Evolutionary conservation across 2,113 vertebrate genomes (phyloP), one percentile per base, ranked within the genome.

Genomic region (Anolis sagrei): DNA sequence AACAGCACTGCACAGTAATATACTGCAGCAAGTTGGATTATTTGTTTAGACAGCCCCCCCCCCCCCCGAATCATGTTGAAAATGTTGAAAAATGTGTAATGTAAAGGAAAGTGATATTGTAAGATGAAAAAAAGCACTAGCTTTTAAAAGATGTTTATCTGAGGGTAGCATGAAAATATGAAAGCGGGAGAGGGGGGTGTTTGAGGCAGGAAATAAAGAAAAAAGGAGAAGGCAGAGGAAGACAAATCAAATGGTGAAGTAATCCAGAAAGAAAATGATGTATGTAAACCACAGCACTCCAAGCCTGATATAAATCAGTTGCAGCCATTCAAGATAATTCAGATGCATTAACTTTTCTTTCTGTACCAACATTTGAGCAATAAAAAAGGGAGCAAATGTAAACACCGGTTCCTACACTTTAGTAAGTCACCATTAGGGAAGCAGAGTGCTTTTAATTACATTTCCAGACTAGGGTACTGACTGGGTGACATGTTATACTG

Each of bases 381-480:
- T 90, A 88, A 90, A 93, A 92, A 86, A 75, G 61, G 83, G 25
- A 82, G 61, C 94, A 95, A 95, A 95, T 82, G 48, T 93, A 92
- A 87, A 94, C 89, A 79, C 76, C 76, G 32, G 87, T 91, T 87
- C 82, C 88, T 91, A 89, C 36, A 91, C 82, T 95, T 94, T 88
- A 86, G 72, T 92, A 88, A 94, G 84, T 90, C 48, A 79, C 82
- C 36, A 58, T 89, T 90, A 93, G 91, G 85, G 91, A 94, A 95
- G 92, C 70, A 90, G 87, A 93, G 94, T 86, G 79, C 82, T 95
- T 86, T 95, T 92, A 94, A 96, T 95, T 95, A 90, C 92, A 92
- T 93, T 95, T 95, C 1, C 0, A 94, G 90, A 89, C 85, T 21
- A 51, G 86, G 83, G 81, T 89, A 88, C 39, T 21, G 69, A 49